Percentiles rank a stretch among this genome's conserved stretches.
These are phyloP conservation scores for Leucosticte australis DNA, from an alignment of 2,113 vertebrate genomes.

Conservation along the genomic window DNA sequence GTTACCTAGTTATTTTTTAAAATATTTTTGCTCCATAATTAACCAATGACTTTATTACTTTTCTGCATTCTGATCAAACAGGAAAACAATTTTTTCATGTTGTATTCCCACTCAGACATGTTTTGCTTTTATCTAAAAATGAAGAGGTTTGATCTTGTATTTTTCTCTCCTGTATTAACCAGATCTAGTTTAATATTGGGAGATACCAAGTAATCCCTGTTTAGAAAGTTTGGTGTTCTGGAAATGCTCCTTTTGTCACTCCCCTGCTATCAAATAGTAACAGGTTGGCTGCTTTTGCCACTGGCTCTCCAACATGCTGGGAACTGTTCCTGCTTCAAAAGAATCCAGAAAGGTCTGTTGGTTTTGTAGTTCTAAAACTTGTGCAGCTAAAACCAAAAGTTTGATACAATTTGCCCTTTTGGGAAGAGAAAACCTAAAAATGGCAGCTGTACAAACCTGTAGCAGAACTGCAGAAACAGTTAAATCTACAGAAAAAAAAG, in stretches of 20 bases:
- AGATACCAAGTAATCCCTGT: background rate
- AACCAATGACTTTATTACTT: conserved; percentile 61
- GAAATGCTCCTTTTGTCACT: background rate
- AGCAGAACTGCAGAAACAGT: background rate
- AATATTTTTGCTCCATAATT: conserved; percentile 52
- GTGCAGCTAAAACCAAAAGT: background rate
- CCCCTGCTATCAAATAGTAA: background rate
- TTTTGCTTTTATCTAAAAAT: conserved; percentile 27
- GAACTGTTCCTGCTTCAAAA: background rate
- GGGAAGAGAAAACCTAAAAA: background rate
- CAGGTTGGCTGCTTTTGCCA: background rate
- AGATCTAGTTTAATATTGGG: background rate
- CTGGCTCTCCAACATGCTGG: background rate
- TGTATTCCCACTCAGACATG: background rate
- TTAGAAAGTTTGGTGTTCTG: background rate
- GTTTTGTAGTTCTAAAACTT: background rate
- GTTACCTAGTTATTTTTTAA: conserved; percentile 52
- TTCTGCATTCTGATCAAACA: conserved; percentile 54
- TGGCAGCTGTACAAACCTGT: background rate
- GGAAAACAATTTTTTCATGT: conserved; percentile 21
- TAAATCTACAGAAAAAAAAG: background rate
- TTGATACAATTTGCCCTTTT: background rate
- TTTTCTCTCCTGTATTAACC: background rate
- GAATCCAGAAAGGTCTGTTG: background rate
- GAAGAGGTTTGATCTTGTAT: background rate